These are phyloP conservation scores for Lamproptera curius DNA, from an alignment of 2,888 invertebrate genomes.

Conservation along the genomic window DNA sequence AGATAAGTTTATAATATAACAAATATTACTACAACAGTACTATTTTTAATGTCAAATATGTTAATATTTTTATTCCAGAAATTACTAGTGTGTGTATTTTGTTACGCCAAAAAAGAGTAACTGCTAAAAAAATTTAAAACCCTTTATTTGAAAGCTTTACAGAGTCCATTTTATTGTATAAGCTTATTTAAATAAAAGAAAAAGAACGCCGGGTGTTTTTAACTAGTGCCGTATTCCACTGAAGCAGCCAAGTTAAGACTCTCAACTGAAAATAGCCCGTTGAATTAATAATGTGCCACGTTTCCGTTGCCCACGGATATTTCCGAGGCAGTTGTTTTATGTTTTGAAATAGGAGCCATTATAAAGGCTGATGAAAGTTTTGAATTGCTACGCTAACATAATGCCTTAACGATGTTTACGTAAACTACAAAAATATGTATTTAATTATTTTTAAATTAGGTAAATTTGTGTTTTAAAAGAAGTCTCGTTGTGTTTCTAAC, in stretches of 20 bases:
- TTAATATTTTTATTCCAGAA: no score
- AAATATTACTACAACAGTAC: no score
- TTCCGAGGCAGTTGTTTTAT: slow-evolving; percentile 16
- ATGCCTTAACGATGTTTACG: no score
- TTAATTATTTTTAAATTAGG: no score
- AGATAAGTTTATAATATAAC: no score
- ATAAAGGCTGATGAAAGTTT: slow-evolving; percentile 20
- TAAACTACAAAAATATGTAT: no score
- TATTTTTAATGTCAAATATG: no score
- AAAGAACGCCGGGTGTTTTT: slow-evolving; percentile 14
- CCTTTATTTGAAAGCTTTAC: neutral
- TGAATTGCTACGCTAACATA: slow-evolving; percentile 5
- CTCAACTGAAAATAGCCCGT: slow-evolving; percentile 17
- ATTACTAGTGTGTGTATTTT: no score
- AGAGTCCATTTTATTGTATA: slow-evolving; percentile 1
- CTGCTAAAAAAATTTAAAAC: neutral
- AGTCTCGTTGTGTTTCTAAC: no score
- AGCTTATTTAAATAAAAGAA: slow-evolving; percentile 17
- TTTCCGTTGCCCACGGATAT: slow-evolving; percentile 18
- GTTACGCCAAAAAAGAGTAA: neutral
- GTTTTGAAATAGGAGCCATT: slow-evolving; percentile 13
- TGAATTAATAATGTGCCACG: slow-evolving; percentile 22
- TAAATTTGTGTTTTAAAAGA: no score
- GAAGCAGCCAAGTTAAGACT: slow-evolving; percentile 18
- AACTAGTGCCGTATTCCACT: slow-evolving; percentile 19